Evolutionary conservation across 2,797 vertebrate genomes (phyloP), one percentile per base, ranked within the genome.

Genomic region (Ficedula albicollis): DNA sequence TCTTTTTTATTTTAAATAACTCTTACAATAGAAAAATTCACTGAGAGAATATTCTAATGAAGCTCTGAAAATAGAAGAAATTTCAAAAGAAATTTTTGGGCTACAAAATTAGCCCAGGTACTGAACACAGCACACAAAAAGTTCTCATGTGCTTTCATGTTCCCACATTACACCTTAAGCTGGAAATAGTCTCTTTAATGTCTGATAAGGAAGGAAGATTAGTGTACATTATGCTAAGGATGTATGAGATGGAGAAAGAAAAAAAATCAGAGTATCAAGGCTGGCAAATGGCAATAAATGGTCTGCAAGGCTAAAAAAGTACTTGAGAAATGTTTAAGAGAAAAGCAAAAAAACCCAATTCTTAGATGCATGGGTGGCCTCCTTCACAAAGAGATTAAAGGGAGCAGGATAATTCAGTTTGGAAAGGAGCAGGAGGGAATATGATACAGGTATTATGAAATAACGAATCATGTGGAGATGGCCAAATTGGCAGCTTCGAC

Each of bases 381-480:
- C 81, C 70, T 90, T 92, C 58, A 90, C 75, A 92, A 92, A 90
- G 70, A 96, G 93, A 96, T 96, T 91, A 96, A 95, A 97, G 70
- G 16, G 56, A 93, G 4, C 29, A 66, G 60, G 80, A 87, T 94
- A 97, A 96, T 87, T 96, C 89, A 23, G 56, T 83, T 90, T 96
- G 95, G 96, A 95, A 94, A 92, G 72, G 56, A 96, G 66, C 4
- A 3, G 86, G 68, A 90, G 81, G 84, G 90, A 97, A 96, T 82
- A 85, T 67, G 89, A 95, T 95, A 94, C 62, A 96, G 92, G 96
- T 94, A 95, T 97, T 95, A 96, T 92, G 96, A 97, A 97, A 97
- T 95, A 97, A 96, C 75, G 91, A 96, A 95, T 93, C 91, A 11
- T 5, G n/a, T 51, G 83, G 85, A 68, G 93, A 95, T 91, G 91